Evolutionary conservation across 2,888 invertebrate species (phyloP).

Genomic region (Dryomyza anilis): DNA sequence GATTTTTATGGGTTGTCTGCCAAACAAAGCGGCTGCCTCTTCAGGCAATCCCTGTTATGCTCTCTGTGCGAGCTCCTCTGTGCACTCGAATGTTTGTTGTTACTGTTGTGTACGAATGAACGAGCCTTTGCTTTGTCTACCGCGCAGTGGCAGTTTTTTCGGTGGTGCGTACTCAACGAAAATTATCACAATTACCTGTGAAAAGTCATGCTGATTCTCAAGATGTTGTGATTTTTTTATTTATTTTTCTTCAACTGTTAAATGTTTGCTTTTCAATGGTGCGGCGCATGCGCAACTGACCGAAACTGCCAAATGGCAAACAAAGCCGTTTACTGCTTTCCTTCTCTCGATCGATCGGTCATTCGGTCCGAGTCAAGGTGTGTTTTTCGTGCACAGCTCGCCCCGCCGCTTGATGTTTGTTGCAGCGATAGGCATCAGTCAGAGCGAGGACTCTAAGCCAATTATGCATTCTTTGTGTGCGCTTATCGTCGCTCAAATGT

Average conservation of each 20-base stretch:
- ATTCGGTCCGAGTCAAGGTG: constrained; percentile 22
- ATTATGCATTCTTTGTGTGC: constrained; percentile 13
- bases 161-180: not conserved
- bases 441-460: constrained; percentile 9
- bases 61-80: not conserved
- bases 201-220: constrained; percentile 40
- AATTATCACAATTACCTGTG: constrained; percentile 39
- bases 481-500: not conserved
- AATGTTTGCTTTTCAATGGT: constrained; percentile 1
- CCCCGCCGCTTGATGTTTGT: too few species aligned
- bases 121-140: too few species aligned
- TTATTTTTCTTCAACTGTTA: constrained; percentile 21
- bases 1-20: constrained; percentile 23
- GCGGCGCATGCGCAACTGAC: constrained; percentile 23
- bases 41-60: not conserved
- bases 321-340: not conserved
- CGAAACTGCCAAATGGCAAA: constrained; percentile 8
- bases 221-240: constrained; percentile 32
- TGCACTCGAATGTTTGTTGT: not conserved
- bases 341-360: not conserved
- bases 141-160: too few species aligned
- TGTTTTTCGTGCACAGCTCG: too few species aligned
- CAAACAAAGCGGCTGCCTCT: not conserved
- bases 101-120: not conserved
- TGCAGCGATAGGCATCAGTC: not conserved